Percentiles rank a stretch among this genome's conserved stretches.
Conservation (phyloP, 2,113 vertebrate species). For the Sakesphorus luctuosus region DNA sequence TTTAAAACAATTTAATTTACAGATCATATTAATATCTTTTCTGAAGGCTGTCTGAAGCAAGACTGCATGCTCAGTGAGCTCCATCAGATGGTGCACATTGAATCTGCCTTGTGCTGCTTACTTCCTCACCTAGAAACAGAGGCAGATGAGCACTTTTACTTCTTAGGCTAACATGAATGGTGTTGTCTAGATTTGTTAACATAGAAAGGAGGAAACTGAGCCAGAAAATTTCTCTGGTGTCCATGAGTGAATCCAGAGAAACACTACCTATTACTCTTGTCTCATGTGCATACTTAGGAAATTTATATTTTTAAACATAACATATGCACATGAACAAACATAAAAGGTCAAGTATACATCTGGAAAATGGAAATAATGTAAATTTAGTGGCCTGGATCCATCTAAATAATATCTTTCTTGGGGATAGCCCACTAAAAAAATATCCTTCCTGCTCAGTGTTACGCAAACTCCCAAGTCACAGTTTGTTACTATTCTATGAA, state of each 20-base stretch:
- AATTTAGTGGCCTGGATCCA: not conserved
- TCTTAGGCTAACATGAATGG: not conserved
- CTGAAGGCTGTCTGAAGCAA: not conserved
- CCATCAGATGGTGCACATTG: not conserved
- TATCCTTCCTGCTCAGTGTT: not conserved
- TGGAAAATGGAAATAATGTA: not conserved
- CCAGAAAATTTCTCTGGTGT: not conserved
- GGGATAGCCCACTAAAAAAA: not conserved
- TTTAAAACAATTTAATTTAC: not conserved
- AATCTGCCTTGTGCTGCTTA: not conserved
- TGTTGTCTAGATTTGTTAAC: not conserved
- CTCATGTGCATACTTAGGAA: not conserved
- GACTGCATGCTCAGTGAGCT: not conserved
- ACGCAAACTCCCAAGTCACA: not conserved
- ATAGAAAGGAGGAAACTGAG: not conserved
- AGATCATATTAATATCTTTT: not conserved
- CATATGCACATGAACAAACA: not conserved
- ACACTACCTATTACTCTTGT: not conserved
- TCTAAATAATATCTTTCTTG: not conserved
- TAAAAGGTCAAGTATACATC: not conserved
- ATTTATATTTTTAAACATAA: not conserved
- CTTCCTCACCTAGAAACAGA: not conserved
- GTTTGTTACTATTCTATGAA: not conserved
- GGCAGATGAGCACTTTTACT: not conserved
- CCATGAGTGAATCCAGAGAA: not conserved